These are phyloP conservation scores for Lytechinus variegatus DNA, from an alignment of 35 echinoderm and acorn worm genomes.

Conservation along the genomic window DNA sequence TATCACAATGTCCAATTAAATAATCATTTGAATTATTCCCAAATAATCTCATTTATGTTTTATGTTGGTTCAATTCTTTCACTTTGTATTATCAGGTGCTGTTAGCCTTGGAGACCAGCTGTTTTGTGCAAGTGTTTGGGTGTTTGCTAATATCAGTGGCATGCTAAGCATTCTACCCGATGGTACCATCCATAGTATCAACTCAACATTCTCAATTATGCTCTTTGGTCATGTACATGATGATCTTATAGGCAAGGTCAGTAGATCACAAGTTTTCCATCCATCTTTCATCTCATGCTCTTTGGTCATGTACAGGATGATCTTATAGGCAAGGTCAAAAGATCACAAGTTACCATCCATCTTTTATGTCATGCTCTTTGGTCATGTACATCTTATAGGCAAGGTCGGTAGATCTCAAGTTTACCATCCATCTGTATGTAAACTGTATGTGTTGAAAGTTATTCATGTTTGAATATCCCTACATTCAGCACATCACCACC, in stretches of 20 bases:
- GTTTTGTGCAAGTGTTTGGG: constrained; percentile 82
- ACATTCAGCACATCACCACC: constrained; percentile 78
- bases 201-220: constrained; percentile 89
- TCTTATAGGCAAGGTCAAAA: no score
- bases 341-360: no score
- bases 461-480: background rate
- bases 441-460: background rate
- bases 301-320: constrained; percentile 29
- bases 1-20: no score
- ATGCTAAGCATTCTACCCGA: constrained; percentile 83
- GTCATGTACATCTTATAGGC: constrained; percentile 74
- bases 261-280: background rate
- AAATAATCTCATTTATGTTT: background rate
- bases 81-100: background rate
- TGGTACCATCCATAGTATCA: constrained; percentile 93
- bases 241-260: constrained; percentile 81
- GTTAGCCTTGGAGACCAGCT: constrained; percentile 36
- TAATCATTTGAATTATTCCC: background rate
- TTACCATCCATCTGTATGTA: no score
- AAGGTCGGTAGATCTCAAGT: background rate
- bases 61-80: background rate
- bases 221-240: constrained; percentile 85
- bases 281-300: no score
- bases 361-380: constrained; percentile 70
- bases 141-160: constrained; percentile 96